Percentiles rank a stretch among this genome's conserved stretches.
Evolutionary conservation across 2,113 vertebrate species (phyloP).

Genomic region (Malurus melanocephalus): DNA sequence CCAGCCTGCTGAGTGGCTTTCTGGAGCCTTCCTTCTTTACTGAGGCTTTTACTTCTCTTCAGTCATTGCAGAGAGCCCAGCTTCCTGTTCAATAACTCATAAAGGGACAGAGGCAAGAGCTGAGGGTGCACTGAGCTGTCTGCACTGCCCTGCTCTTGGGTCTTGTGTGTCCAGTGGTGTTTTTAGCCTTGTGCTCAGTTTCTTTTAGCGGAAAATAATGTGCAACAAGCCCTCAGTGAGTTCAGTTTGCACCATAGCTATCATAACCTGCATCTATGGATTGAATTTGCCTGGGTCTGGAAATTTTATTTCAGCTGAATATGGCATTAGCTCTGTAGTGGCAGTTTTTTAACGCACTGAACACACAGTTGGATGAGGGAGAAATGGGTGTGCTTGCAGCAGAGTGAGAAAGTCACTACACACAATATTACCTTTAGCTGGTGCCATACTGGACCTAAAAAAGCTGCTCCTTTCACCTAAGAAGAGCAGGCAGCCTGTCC

Average conservation of each 20-base stretch:
- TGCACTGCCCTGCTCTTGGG: not conserved
- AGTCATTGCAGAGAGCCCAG: not conserved
- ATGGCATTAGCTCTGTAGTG: not conserved
- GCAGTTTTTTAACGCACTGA: not conserved
- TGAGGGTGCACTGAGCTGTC: not conserved
- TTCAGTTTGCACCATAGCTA: not conserved
- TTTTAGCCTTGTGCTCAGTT: not conserved
- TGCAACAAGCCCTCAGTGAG: not conserved
- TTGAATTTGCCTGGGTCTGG: not conserved
- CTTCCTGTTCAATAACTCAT: not conserved
- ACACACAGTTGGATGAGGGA: accelerated
- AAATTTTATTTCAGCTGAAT: not conserved
- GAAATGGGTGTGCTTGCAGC: not conserved
- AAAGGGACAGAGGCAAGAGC: not conserved
- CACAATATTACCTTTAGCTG: not conserved
- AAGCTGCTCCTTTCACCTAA: not conserved
- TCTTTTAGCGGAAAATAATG: not conserved
- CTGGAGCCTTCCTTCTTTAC: not conserved
- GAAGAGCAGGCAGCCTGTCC: not conserved
- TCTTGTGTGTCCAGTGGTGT: not conserved
- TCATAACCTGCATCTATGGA: accelerated
- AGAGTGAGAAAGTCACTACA: not conserved
- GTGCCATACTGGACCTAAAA: not conserved
- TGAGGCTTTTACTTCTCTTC: not conserved
- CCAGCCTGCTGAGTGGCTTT: not conserved